A percentile compares a stretch with the other conserved stretches of the same genome.
Conservation (phyloP, 2,888 invertebrate species). For the Nomada fabriciana region DNA sequence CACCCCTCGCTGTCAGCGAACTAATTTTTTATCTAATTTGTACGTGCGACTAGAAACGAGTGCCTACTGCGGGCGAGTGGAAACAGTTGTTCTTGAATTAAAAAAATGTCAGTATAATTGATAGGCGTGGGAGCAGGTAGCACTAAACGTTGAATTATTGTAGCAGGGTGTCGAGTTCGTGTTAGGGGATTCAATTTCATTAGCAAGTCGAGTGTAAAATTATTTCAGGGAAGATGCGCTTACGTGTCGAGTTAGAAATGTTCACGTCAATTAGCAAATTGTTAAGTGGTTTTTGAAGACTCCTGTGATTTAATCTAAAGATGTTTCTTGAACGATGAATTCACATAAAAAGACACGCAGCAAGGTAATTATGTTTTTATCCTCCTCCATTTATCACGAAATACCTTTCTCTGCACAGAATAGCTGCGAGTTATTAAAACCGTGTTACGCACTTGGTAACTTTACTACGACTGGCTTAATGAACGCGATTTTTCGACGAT, state of each 20-base stretch:
- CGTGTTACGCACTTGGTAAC: slow-evolving; percentile 40
- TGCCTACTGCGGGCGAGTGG: neutral
- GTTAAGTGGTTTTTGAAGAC: neutral
- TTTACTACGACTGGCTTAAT: slow-evolving; percentile 20
- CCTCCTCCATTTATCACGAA: slow-evolving; percentile 46
- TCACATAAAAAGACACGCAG: slow-evolving; percentile 63
- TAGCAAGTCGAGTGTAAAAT: neutral
- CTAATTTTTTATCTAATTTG: too few relatives aligned
- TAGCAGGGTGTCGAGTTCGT: neutral
- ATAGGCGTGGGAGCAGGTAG: too few relatives aligned
- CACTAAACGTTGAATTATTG: too few relatives aligned
- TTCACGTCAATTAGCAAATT: neutral
- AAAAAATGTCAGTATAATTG: neutral
- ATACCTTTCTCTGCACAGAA: slow-evolving; percentile 4
- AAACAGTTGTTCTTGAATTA: neutral
- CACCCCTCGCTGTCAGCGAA: too few relatives aligned
- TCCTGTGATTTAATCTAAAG: neutral
- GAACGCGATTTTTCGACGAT: slow-evolving; percentile 41
- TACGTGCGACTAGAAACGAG: neutral
- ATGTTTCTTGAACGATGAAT: slow-evolving; percentile 41
- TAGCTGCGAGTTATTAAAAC: slow-evolving; percentile 52
- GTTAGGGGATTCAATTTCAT: neutral
- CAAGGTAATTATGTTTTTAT: slow-evolving; percentile 68
- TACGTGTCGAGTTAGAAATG: neutral
- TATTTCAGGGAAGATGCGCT: neutral